Evolutionary conservation across 2,113 vertebrate genomes (phyloP), one percentile per base, ranked within the genome.

Genomic region (Oncorhynchus gorbuscha): DNA sequence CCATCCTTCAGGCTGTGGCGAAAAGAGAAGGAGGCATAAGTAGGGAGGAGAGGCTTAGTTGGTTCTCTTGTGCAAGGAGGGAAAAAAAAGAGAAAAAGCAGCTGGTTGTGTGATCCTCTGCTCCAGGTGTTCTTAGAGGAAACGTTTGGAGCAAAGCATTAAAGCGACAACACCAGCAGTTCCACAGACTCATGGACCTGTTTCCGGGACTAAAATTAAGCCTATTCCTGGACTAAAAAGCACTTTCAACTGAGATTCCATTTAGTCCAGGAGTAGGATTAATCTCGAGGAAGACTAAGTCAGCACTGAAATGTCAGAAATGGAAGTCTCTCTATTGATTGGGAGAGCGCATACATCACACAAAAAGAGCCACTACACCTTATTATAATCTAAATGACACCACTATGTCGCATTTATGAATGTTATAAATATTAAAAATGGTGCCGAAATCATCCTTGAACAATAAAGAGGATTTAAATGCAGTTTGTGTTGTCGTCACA

Each of bases 1-100:
- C 95, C 96, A 32, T 99, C 98, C 89, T 99, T 97, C 90, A 99
- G 86, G 80, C 98, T 99, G 84, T 5, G 70, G 73, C 39, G 66
- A 72, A 70, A 45, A 72, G 35, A 85, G 22, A 73, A 71, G 9
- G 59, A 77, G 84, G 79, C 71, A 2, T 48, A 49, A 72, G 76
- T 58, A 11, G 12, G 51, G 79, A 26, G 62, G 73, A 28, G 77
- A 62, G 1, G 55, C 18, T 62, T 74, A 83, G 74, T 67, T 39
- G 18, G 75, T 55, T 76, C 28, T 71, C 67, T 69, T 11, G 22
- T 24, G 62, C 72, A 59, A 26, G 45, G 30, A 6, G 32, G 22
- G 6, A 9, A 58, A 16, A 71, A 71, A 28, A 70, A 71, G 22
- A 64, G 61, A 74, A 84, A 74, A 84, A 88, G 71, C 74, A 78